A percentile compares a stretch with the other conserved stretches of the same genome.
These are phyloP conservation scores for Hymenochirus boettgeri DNA, from an alignment of 2,113 vertebrate genomes.

Conservation along the genomic window DNA sequence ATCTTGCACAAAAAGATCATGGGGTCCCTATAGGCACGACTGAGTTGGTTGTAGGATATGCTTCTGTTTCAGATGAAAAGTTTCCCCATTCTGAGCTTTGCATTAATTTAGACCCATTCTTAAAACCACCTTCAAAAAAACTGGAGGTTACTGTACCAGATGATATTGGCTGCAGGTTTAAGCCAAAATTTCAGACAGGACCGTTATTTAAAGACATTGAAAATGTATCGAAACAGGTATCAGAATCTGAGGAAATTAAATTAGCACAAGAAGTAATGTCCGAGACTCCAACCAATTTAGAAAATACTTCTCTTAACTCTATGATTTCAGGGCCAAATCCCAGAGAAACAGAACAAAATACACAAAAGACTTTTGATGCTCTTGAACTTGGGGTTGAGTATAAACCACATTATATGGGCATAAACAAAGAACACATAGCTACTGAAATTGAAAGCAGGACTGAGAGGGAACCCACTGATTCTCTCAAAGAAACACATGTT, in stretches of 20 bases:
- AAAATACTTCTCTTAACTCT: background rate
- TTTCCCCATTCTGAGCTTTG: background rate
- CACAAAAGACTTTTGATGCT: background rate
- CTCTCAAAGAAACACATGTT: background rate
- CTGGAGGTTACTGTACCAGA: background rate
- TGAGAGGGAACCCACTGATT: background rate
- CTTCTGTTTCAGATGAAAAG: background rate
- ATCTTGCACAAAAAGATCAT: background rate
- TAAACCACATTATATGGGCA: background rate
- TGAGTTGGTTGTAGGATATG: background rate
- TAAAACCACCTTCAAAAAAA: background rate
- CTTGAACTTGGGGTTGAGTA: background rate
- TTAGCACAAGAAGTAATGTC: background rate
- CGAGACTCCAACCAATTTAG: background rate
- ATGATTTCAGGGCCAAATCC: slow-evolving; percentile 3
- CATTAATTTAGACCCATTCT: background rate
- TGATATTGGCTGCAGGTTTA: background rate
- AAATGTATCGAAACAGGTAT: background rate
- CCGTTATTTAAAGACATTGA: background rate
- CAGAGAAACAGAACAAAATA: background rate
- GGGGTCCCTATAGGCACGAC: background rate
- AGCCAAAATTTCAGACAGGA: background rate
- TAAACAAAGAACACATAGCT: background rate
- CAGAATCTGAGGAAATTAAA: background rate
- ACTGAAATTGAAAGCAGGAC: background rate